Evolutionary conservation across 53 echinoderm and acorn worm genomes (phyloP), one percentile per base, ranked within the genome.

Genomic region (Crossaster papposus): DNA sequence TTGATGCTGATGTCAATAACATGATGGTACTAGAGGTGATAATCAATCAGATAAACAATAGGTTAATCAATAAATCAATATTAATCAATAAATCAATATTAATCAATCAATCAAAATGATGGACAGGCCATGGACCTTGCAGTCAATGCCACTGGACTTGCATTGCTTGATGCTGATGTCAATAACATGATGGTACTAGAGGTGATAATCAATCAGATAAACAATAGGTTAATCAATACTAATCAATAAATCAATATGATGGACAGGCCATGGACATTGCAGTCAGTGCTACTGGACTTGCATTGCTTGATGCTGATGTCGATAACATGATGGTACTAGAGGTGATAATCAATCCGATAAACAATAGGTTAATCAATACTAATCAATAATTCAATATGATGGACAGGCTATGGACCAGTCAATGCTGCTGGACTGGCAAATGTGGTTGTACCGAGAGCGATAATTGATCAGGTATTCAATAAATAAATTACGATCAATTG

Each of bases 111-210:
- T n/a, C n/a, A n/a, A n/a, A n/a, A 94, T 77, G 81, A 97, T 81
- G 63, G 91, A 90, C 36, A 97, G 88, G 74, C 95, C 94, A 22
- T 97, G 97, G 51, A 97, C 97, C 79, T 96, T 97, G 90, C 97
- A 97, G 92, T 97, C 97, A 7, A 97, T 97, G 29, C 97, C 97
- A 76, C 97, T 97, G 90, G 94, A 94, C 83, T 44, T 44, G 9
- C 0, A 44, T 44, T 44, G 44, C 44, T 1, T 1, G 0, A 94
- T 97, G 81, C 97, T 92, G 84, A 89, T 96, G 90, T n/a, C n/a
- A n/a, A n/a, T n/a, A n/a, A n/a, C n/a, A n/a, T n/a, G n/a, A n/a
- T n/a, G n/a, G 84, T 94, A 96, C 97, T 97, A 83, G 3, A 34
- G 32, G n/a, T 18, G 52, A 11, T 22, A 29, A 81, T 44, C 50